Conservation (phyloP, 2,888 invertebrate species). For the Hoplodrina ambigua region DNA sequence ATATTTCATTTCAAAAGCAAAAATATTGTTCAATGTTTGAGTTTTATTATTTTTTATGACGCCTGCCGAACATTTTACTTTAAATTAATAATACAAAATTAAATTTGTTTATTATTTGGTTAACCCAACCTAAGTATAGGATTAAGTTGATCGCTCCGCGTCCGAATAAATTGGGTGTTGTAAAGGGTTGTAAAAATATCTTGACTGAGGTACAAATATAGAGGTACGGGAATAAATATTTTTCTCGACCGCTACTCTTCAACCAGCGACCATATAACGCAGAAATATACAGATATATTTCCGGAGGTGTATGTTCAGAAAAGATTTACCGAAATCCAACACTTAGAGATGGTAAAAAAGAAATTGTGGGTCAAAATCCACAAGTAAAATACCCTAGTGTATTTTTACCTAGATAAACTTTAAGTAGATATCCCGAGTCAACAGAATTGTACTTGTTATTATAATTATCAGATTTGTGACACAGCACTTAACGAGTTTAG, state of each 20-base stretch:
- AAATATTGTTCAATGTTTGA: neutral
- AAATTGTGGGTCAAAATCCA: conserved; percentile 19
- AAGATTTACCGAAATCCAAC: conserved; percentile 52
- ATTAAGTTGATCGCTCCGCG: neutral
- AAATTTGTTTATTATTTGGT: neutral
- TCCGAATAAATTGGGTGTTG: conserved; percentile 32
- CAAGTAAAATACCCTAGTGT: neutral
- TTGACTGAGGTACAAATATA: conserved; percentile 25
- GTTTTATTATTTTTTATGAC: neutral
- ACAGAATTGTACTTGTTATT: neutral
- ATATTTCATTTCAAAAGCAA: neutral
- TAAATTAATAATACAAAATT: neutral
- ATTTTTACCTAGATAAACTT: conserved; percentile 3
- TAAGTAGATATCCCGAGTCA: neutral
- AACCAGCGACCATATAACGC: conserved; percentile 33
- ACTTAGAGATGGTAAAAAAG: conserved; percentile 34
- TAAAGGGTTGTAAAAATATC: conserved; percentile 38
- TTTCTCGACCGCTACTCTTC: conserved; percentile 34
- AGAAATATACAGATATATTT: conserved; percentile 42
- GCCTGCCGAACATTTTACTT: too few relatives aligned
- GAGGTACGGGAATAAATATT: conserved; percentile 24
- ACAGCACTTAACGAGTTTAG: too few relatives aligned
- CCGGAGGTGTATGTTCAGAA: conserved; percentile 41
- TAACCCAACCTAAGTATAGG: neutral
- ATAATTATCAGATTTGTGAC: neutral